Percentiles rank a stretch among this genome's conserved stretches.
Conservation (phyloP, 2,797 vertebrate genomes). For the Lutjanus argentimaculatus region DNA sequence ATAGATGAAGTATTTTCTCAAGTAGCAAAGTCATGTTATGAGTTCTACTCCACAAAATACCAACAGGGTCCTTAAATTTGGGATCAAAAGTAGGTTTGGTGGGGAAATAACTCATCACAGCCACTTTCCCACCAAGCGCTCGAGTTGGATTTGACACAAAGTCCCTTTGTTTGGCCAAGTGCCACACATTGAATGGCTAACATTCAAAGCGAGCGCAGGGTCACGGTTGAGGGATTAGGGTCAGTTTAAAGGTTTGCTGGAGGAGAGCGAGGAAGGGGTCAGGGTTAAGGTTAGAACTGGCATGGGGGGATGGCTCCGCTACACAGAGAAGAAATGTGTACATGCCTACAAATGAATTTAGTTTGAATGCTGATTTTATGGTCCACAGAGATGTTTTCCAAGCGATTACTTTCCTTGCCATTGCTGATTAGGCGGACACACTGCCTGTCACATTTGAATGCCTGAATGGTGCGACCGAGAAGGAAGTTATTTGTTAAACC, state of each 20-base stretch:
- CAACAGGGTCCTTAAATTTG: background rate
- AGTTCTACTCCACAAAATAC: background rate
- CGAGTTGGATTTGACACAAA: slow-evolving; percentile 71
- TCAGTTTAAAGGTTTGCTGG: slow-evolving; percentile 75
- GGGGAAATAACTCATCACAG: slow-evolving; percentile 63
- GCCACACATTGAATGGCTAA: slow-evolving; percentile 71
- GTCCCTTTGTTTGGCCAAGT: slow-evolving; percentile 78
- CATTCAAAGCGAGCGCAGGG: slow-evolving; percentile 73
- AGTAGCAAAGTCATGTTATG: background rate
- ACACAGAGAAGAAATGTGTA: slow-evolving; percentile 59
- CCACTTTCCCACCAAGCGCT: slow-evolving; percentile 73
- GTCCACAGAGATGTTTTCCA: slow-evolving; percentile 30
- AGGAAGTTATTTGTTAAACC: slow-evolving; percentile 27
- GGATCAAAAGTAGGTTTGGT: slow-evolving; percentile 28
- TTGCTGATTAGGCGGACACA: slow-evolving; percentile 42
- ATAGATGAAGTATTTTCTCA: background rate
- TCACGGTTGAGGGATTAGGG: slow-evolving; percentile 78
- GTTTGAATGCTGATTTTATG: slow-evolving; percentile 52
- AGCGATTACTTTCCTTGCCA: slow-evolving; percentile 42
- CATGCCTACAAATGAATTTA: slow-evolving; percentile 66
- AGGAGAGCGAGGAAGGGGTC: slow-evolving; percentile 65
- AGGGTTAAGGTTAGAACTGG: slow-evolving; percentile 69
- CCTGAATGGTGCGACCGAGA: background rate
- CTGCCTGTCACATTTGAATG: slow-evolving; percentile 33
- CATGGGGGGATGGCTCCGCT: slow-evolving; percentile 41